These are phyloP conservation scores for Furcula furcula DNA, from an alignment of 2,888 invertebrate genomes.

Conservation along the genomic window DNA sequence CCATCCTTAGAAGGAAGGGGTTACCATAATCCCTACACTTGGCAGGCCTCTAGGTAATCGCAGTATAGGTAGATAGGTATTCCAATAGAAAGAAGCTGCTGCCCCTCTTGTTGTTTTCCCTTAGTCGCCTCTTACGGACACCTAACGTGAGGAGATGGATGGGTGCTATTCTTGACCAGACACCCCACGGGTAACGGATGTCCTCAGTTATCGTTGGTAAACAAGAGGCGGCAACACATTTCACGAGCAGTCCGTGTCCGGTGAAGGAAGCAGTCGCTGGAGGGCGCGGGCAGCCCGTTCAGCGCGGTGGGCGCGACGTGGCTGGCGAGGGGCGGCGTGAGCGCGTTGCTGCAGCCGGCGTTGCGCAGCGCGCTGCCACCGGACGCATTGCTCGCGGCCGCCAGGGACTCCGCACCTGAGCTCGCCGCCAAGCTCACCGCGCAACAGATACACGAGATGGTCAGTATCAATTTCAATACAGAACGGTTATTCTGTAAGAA, in stretches of 20 bases:
- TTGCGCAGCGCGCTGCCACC: constrained; percentile 82
- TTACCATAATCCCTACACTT: too few relatives aligned
- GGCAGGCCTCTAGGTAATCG: too few relatives aligned
- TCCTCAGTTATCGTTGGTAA: constrained; percentile 2
- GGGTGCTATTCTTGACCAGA: too few relatives aligned
- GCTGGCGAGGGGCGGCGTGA: constrained; percentile 66
- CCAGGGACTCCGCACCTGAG: constrained; percentile 92
- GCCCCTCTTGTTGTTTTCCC: too few relatives aligned
- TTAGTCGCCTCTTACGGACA: too few relatives aligned
- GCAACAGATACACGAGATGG: constrained; percentile 92
- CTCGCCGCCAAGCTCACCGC: constrained; percentile 88
- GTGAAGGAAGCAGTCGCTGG: constrained; percentile 84
- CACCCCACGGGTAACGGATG: too few relatives aligned
- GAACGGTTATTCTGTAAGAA: too few relatives aligned
- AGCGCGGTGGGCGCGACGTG: constrained; percentile 72
- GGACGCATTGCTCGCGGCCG: constrained; percentile 93
- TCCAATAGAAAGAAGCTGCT: too few relatives aligned
- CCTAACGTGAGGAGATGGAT: too few relatives aligned
- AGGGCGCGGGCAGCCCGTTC: constrained; percentile 82
- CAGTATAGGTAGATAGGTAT: too few relatives aligned
- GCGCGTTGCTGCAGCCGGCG: constrained; percentile 78
- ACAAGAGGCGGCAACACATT: constrained; percentile 37
- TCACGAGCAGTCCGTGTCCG: constrained; percentile 55
- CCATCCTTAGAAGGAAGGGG: too few relatives aligned
- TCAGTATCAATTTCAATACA: too few relatives aligned